phyloP scores from a whole-genome alignment of 2,888 invertebrate species.

The Limnephilus rhombicus region DNA sequence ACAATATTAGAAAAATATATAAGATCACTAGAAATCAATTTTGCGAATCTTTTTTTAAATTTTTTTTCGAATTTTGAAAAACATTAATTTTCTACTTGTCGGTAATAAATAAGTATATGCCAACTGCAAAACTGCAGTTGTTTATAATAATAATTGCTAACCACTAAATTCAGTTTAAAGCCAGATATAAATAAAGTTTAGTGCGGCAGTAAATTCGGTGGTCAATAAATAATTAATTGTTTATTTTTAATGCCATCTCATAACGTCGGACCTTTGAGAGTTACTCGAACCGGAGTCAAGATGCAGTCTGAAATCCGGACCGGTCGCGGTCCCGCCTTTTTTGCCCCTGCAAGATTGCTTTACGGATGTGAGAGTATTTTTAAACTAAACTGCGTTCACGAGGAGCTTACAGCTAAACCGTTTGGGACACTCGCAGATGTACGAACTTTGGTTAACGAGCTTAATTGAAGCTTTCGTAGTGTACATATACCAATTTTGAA shows the following conservation, averaged over 20 bases:
- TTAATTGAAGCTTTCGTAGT: background rate
- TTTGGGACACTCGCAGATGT: background rate
- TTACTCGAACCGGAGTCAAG: background rate
- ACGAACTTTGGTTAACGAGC: background rate
- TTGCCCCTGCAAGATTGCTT: background rate
- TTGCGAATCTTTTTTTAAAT: too few relatives aligned
- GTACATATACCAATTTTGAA: too few relatives aligned
- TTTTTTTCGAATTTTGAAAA: too few relatives aligned
- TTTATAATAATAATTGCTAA: background rate
- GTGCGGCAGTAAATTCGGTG: background rate
- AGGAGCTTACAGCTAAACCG: background rate
- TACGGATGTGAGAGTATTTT: conserved; percentile 1
- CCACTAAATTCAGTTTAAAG: background rate
- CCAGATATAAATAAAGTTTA: background rate
- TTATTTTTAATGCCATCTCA: background rate
- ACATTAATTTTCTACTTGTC: background rate
- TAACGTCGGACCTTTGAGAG: background rate
- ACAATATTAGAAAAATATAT: too few relatives aligned
- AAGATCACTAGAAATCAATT: too few relatives aligned
- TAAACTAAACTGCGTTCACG: background rate
- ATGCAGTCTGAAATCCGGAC: background rate
- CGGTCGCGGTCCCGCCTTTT: background rate
- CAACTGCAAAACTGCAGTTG: background rate
- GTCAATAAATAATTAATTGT: background rate
- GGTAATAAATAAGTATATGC: background rate